Conservation (phyloP, 1,140 invertebrate species). For the Dendroctonus valens region DNA sequence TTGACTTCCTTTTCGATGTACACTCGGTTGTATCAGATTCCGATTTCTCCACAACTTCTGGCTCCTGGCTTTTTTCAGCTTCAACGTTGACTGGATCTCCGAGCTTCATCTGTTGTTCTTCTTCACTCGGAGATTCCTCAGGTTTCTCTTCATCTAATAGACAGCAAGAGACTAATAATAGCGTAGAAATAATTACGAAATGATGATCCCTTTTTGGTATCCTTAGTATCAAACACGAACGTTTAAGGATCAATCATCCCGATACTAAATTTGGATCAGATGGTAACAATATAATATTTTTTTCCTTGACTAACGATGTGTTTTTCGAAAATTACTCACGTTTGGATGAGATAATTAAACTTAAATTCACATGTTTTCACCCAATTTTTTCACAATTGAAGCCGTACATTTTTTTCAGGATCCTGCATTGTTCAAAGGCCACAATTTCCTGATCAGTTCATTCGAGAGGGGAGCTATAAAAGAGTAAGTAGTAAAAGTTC, state of each 20-base stretch:
- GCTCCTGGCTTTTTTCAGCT: background rate
- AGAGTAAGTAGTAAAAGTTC: conserved; percentile 57
- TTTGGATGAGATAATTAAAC: too few relatives aligned
- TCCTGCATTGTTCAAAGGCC: conserved; percentile 79
- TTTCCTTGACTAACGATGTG: too few relatives aligned
- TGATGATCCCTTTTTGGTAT: conserved; percentile 39
- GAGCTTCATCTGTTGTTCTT: background rate
- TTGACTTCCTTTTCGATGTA: background rate
- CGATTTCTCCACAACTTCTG: background rate
- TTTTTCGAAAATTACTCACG: too few relatives aligned
- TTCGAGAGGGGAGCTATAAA: conserved; percentile 70
- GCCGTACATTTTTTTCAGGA: conserved; percentile 54
- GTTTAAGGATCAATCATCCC: conserved; percentile 64
- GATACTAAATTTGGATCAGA: too few relatives aligned
- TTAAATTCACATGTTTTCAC: too few relatives aligned
- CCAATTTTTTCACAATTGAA: background rate
- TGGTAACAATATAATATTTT: too few relatives aligned
- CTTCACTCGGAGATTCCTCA: conserved; percentile 8
- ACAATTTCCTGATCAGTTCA: conserved; percentile 69
- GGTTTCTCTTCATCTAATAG: conserved; percentile 16
- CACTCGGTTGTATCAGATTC: background rate
- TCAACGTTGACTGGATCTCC: background rate
- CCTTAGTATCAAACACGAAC: conserved; percentile 63
- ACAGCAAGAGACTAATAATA: conserved; percentile 13
- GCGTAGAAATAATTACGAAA: conserved; percentile 17